Evolutionary conservation across 2,888 invertebrate genomes (phyloP), one percentile per base, ranked within the genome.

Genomic region (Cephus rjabovi): DNA sequence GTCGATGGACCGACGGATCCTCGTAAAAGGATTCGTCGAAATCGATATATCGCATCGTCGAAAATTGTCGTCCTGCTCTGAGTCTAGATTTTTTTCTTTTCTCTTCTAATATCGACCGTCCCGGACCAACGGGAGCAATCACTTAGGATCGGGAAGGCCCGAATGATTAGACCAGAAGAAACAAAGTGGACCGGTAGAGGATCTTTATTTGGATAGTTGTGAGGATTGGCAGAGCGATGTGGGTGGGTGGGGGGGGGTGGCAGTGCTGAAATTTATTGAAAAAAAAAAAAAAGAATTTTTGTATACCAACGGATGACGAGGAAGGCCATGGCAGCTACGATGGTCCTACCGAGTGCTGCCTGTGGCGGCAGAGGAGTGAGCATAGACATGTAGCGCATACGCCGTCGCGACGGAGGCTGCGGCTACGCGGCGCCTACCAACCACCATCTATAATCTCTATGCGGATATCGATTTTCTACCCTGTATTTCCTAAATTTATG

Each of bases 381-480:
- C 82, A 85, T 86, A 88, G 88, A 89, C 88, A 87, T 87, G 89
- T 88, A 90, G 89, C 89, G 90, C 89, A 90, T 88, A 90, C 88
- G 87, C 89, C 90, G 91, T 90, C 90, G 91, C 91, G 91, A 90
- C 91, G 91, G 90, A 90, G 90, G 90, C 90, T 90, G 91, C 91
- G 91, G 91, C 91, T 90, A 90, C 89, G 88, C 89, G 90, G 90
- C 90, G 90, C 90, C 91, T 91, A 91, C 91, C 91, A 90, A 91
- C 91, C 90, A 91, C 91, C 91, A 91, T 91, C 91, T 91, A 91
- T 91, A 91, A 91, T 91, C 91, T 91, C 91, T 91, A 91, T 91
- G 91, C 91, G 90, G 91, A 91, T 91, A 91, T 91, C 91, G 91
- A 91, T 91, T 91, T 90, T 90, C 90, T 84, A 89, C 90, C 88